phyloP scores from a whole-genome alignment of 2,888 invertebrate genomes.

The Melieria crassipennis region DNA sequence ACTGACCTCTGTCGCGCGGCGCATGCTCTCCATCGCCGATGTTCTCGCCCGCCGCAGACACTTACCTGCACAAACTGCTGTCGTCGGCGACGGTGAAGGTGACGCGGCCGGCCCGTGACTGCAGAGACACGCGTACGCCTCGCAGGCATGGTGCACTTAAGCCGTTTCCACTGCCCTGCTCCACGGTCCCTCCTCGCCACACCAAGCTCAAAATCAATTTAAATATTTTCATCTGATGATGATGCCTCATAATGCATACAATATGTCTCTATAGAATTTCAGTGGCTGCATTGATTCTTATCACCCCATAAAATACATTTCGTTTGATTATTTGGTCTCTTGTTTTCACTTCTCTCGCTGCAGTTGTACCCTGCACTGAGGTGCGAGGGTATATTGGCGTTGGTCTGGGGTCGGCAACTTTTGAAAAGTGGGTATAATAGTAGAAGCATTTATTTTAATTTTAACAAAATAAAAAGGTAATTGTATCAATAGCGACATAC shows the following conservation, averaged over 20 bases:
- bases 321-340: slow-evolving; percentile 60
- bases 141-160: slow-evolving; percentile 1
- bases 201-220: slow-evolving; percentile 52
- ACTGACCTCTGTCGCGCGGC: background rate
- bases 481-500: too few species aligned
- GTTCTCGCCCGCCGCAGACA: background rate
- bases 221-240: slow-evolving; percentile 49
- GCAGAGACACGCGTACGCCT: background rate
- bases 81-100: slow-evolving; percentile 10
- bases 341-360: slow-evolving; percentile 40
- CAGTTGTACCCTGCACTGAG: slow-evolving; percentile 19
- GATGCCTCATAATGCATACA: slow-evolving; percentile 57
- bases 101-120: background rate
- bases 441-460: too few species aligned
- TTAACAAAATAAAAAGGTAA: too few species aligned
- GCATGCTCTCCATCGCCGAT: background rate
- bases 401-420: too few species aligned
- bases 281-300: slow-evolving; percentile 67
- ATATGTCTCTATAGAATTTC: slow-evolving; percentile 65
- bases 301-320: slow-evolving; percentile 66
- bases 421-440: too few species aligned
- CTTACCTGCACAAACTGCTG: background rate
- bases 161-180: slow-evolving; percentile 1
- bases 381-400: too few species aligned
- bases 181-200: slow-evolving; percentile 7